Percentiles rank a stretch among this genome's conserved stretches.
These are phyloP conservation scores for Lepidurus apus DNA, from an alignment of 1,140 invertebrate genomes.

Conservation along the genomic window DNA sequence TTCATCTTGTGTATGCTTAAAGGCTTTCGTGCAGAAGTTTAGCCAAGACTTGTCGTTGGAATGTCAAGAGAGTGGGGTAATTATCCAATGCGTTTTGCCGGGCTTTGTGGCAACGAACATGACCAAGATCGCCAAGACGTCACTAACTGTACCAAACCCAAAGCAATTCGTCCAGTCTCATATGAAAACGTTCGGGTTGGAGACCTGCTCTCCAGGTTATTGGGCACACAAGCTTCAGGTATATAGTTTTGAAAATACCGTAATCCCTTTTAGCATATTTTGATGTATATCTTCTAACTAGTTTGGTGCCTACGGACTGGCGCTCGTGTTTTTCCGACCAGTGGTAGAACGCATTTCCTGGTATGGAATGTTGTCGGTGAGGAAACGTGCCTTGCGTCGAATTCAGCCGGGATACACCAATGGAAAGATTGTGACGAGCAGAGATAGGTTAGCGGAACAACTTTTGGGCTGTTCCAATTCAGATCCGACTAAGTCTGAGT, in stretches of 20 bases:
- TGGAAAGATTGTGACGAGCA: not conserved
- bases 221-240: conserved; percentile 44
- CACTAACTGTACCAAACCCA: conserved; percentile 71
- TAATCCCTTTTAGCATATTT: too few relatives aligned
- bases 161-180: conserved; percentile 69
- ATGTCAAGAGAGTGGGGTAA: conserved; percentile 69
- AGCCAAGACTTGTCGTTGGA: conserved; percentile 71
- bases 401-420: not conserved
- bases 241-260: not conserved
- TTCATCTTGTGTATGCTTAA: conserved; percentile 38
- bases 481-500: not conserved
- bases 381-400: conserved; percentile 23
- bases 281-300: not conserved
- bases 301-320: conserved; percentile 20
- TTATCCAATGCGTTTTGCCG: conserved; percentile 76
- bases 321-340: conserved; percentile 23
- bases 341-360: conserved; percentile 29
- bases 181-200: conserved; percentile 68
- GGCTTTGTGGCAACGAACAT: conserved; percentile 90
- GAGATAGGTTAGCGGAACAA: not conserved
- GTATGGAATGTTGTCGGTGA: conserved; percentile 30
- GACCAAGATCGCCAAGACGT: conserved; percentile 75
- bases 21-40: conserved; percentile 80
- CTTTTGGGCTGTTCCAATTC: not conserved
- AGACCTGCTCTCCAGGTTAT: conserved; percentile 69